Percentiles rank a stretch among this genome's conserved stretches.
These are phyloP conservation scores for Diorhabda elongata DNA, from an alignment of 1,140 invertebrate genomes.

Conservation along the genomic window DNA sequence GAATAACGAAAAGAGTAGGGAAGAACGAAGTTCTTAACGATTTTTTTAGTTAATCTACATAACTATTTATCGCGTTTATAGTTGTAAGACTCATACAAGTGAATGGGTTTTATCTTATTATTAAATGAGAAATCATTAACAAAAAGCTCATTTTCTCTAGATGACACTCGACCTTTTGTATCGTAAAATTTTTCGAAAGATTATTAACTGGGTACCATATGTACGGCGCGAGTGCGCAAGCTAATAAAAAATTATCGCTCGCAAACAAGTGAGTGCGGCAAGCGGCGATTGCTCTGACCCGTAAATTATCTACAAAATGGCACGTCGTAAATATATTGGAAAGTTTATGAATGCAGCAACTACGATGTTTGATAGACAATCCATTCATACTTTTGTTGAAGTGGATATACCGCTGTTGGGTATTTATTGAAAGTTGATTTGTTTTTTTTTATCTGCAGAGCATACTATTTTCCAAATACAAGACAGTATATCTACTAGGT, in stretches of 20 bases:
- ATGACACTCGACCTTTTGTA: conserved; percentile 9
- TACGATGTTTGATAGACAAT: conserved; percentile 33
- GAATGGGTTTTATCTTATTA: conserved; percentile 3
- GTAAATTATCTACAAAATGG: conserved; percentile 42
- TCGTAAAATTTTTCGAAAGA: conserved; percentile 13
- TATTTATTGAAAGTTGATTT: neutral
- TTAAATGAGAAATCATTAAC: neutral
- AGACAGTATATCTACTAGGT: too few species aligned
- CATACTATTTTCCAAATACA: too few species aligned
- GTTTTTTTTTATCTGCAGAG: neutral
- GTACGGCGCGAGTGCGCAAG: conserved; percentile 1
- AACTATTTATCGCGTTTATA: too few species aligned
- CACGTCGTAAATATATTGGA: conserved; percentile 43
- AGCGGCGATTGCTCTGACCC: conserved; percentile 39
- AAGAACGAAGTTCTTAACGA: too few species aligned
- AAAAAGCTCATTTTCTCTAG: conserved; percentile 8
- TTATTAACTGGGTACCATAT: conserved; percentile 9
- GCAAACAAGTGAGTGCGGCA: conserved; percentile 33
- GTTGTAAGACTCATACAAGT: neutral
- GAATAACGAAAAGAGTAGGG: too few species aligned
- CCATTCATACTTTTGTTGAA: conserved; percentile 35
- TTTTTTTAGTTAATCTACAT: too few species aligned
- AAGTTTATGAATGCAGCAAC: conserved; percentile 42
- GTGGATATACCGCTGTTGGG: too few species aligned
- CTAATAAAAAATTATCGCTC: conserved; percentile 1